Evolutionary conservation across 1,140 invertebrate species (phyloP).

Genomic region (Campodea augens): DNA sequence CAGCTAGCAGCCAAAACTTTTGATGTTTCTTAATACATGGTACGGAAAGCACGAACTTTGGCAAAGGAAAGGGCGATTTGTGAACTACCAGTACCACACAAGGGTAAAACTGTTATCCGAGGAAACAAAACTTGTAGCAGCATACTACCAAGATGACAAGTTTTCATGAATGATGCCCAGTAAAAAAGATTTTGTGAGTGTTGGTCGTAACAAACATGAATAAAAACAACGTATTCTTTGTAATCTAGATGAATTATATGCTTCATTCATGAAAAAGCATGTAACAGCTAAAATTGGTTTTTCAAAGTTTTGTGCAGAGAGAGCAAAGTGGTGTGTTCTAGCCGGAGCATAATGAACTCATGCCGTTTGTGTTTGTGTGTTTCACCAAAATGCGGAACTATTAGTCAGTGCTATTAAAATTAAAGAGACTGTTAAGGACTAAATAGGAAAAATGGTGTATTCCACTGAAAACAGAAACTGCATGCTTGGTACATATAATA

Average conservation of each 20-base stretch:
- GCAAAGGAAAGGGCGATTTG: too few relatives aligned
- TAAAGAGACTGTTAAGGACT: neutral
- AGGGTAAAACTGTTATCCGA: too few relatives aligned
- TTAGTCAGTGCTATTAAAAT: neutral
- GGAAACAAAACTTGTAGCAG: too few relatives aligned
- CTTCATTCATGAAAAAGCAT: neutral
- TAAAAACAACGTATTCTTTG: neutral
- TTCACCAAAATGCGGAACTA: constrained; percentile 2
- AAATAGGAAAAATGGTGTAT: neutral
- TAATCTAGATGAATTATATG: neutral
- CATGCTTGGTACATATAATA: neutral
- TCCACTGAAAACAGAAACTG: neutral
- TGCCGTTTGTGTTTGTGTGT: constrained; percentile 1
- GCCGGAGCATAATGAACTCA: neutral
- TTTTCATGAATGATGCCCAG: neutral
- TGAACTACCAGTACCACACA: too few relatives aligned
- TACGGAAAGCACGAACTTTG: too few relatives aligned
- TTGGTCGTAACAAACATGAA: too few relatives aligned
- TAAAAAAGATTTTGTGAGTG: neutral
- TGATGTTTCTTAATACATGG: too few relatives aligned
- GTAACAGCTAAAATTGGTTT: neutral
- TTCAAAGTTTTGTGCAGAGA: neutral
- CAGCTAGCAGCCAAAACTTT: too few relatives aligned
- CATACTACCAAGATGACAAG: neutral
- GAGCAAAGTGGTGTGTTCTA: constrained; percentile 1